These are phyloP conservation scores for Paraescarpia echinospica DNA, from an alignment of 1,140 invertebrate species.

Conservation along the genomic window DNA sequence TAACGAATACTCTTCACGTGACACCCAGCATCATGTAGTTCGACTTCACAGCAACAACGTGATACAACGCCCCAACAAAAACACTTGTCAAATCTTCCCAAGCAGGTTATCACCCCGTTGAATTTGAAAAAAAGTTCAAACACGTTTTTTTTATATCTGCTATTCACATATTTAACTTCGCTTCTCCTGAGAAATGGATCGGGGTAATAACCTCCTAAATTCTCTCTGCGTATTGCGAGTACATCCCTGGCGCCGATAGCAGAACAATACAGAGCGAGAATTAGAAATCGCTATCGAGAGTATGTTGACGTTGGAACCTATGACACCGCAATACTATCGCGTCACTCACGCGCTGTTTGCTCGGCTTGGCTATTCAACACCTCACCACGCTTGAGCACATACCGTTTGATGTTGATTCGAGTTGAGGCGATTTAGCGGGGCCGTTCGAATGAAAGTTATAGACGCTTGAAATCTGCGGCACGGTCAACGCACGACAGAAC, in stretches of 20 bases:
- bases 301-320: neutral
- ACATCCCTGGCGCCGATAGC: neutral
- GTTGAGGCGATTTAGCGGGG: neutral
- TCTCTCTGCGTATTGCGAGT: neutral
- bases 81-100: no score
- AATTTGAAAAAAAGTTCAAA: no score
- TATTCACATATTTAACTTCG: no score
- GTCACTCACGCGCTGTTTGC: neutral
- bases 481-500: neutral
- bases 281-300: neutral
- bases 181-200: no score
- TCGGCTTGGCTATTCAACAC: neutral
- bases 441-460: neutral
- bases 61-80: no score
- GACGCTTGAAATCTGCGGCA: neutral
- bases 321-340: neutral
- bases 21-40: no score
- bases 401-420: neutral
- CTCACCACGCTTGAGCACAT: neutral
- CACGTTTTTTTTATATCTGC: no score
- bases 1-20: no score
- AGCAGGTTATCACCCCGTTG: no score
- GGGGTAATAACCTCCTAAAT: neutral
- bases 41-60: no score
- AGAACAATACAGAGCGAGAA: neutral